Conservation (phyloP, 2,113 vertebrate genomes). For the Brachyistius frenatus region DNA sequence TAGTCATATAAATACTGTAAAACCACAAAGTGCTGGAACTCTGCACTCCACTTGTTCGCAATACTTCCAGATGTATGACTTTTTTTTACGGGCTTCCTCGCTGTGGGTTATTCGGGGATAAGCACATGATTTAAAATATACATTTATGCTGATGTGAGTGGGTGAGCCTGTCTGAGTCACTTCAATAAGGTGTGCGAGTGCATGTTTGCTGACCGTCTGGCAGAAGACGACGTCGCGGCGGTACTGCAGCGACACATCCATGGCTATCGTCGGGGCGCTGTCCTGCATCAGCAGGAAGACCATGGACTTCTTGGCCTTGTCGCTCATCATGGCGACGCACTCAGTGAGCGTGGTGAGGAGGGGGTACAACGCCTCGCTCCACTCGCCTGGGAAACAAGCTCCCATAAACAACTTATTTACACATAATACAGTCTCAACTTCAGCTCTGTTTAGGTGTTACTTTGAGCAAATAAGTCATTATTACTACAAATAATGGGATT, state of each 20-base stretch:
- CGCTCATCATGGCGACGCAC: constrained; percentile 98
- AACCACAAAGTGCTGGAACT: neutral
- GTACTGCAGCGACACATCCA: constrained; percentile 94
- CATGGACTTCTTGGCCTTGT: constrained; percentile 97
- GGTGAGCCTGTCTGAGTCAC: neutral
- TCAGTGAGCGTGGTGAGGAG: constrained; percentile 96
- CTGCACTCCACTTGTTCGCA: neutral
- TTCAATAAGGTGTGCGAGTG: neutral
- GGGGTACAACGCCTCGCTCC: constrained; percentile 97
- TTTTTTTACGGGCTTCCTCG: too few relatives aligned
- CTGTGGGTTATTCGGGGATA: too few relatives aligned
- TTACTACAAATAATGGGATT: neutral
- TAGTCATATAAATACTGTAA: neutral
- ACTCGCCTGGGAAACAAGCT: constrained; percentile 87
- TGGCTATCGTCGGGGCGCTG: constrained; percentile 93
- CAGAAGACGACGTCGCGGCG: constrained; percentile 98
- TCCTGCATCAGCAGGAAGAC: constrained; percentile 99
- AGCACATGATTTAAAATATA: too few relatives aligned
- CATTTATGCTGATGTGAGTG: too few relatives aligned
- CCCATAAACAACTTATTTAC: too few relatives aligned
- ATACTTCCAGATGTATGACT: constrained; percentile 18
- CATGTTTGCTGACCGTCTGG: constrained; percentile 90
- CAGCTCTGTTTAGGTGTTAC: too few relatives aligned
- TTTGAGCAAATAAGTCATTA: too few relatives aligned
- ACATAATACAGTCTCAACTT: too few relatives aligned